These are phyloP conservation scores for Meriones psammophilus DNA, from an alignment of 2,797 vertebrate species.

Conservation along the genomic window DNA sequence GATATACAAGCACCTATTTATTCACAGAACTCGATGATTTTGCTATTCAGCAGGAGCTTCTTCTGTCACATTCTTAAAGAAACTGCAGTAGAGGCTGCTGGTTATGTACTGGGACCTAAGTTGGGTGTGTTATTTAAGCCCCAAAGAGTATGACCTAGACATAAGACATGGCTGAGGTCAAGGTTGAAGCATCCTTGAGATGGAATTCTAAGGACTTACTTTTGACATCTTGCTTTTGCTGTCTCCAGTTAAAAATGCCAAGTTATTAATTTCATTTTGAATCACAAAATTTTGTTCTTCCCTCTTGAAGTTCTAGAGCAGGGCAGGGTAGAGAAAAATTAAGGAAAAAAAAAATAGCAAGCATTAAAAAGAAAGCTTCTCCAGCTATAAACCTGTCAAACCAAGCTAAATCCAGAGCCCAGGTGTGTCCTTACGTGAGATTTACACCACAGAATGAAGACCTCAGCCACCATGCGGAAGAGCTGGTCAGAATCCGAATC, in stretches of 20 bases:
- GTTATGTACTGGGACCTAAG: slow-evolving; percentile 43
- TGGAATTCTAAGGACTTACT: slow-evolving; percentile 89
- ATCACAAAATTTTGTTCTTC: slow-evolving; percentile 99
- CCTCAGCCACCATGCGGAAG: slow-evolving; percentile 98
- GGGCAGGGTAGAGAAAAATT: not conserved
- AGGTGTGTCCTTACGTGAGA: slow-evolving; percentile 94
- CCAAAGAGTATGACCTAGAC: not conserved
- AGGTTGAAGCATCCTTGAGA: slow-evolving; percentile 34
- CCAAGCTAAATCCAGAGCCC: not conserved
- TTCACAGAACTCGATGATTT: slow-evolving; percentile 63
- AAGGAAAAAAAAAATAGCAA: slow-evolving; percentile 34
- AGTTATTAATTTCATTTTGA: slow-evolving; percentile 99
- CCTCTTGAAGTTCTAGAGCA: slow-evolving; percentile 96
- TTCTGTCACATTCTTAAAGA: slow-evolving; percentile 60
- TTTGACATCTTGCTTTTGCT: slow-evolving; percentile 99
- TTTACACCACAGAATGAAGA: slow-evolving; percentile 99
- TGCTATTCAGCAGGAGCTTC: slow-evolving; percentile 57
- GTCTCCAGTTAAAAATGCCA: slow-evolving; percentile 98
- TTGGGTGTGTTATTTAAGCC: not conserved
- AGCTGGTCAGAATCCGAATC: slow-evolving; percentile 96
- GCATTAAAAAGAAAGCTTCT: slow-evolving; percentile 60
- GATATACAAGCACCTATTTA: slow-evolving; percentile 65
- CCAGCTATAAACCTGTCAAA: not conserved
- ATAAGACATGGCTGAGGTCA: slow-evolving; percentile 40
- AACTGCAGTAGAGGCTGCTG: slow-evolving; percentile 45